phyloP scores from a whole-genome alignment of 2,888 invertebrate genomes.

The Heliconius charithonia region DNA sequence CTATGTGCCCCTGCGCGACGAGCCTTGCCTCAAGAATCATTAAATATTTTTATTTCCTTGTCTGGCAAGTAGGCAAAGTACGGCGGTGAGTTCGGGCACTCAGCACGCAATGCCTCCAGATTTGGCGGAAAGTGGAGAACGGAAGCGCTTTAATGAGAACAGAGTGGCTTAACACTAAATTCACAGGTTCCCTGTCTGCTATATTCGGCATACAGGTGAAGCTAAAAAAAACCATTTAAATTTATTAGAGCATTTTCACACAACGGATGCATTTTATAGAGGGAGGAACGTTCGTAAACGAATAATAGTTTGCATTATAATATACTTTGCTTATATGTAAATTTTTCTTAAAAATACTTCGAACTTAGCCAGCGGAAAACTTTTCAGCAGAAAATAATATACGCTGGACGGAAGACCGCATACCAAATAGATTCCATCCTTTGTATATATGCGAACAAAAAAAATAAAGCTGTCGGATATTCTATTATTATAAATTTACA shows the following conservation, averaged over 20 bases:
- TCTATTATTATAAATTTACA: neutral
- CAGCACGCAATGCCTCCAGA: neutral
- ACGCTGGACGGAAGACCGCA: conserved; percentile 21
- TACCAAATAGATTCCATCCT: conserved; percentile 38
- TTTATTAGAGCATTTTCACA: neutral
- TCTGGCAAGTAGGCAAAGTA: neutral
- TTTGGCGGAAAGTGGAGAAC: too few species aligned
- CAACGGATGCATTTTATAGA: neutral
- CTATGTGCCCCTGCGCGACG: too few species aligned
- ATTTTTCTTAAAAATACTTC: conserved; percentile 31
- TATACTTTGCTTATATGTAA: conserved; percentile 16
- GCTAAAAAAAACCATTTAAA: neutral
- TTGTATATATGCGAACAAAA: neutral
- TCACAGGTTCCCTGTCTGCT: too few species aligned
- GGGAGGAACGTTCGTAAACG: neutral
- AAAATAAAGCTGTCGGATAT: neutral
- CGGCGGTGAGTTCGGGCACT: neutral
- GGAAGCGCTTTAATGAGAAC: too few species aligned
- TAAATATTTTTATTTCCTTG: too few species aligned
- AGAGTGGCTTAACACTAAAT: too few species aligned
- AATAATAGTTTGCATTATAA: conserved; percentile 18
- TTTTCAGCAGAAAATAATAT: conserved; percentile 41
- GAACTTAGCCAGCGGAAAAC: conserved; percentile 44
- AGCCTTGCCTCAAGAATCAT: too few species aligned
- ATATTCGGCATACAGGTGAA: too few species aligned